Evolutionary conservation across 2,888 invertebrate genomes (phyloP).

Genomic region (Hirtodrosophila histrioides): DNA sequence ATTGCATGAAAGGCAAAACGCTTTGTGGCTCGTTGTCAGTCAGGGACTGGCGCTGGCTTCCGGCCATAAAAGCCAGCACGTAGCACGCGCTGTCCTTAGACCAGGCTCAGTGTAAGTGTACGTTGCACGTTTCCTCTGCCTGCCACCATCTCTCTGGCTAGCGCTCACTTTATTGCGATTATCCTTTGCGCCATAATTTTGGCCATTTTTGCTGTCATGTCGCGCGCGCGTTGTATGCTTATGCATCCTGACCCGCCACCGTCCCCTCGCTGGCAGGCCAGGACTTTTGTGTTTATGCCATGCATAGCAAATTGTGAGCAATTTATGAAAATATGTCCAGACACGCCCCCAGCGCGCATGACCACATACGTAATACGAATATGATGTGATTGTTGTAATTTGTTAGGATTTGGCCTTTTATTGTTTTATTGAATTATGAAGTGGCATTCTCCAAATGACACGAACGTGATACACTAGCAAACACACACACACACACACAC

Average conservation of each 20-base stretch:
- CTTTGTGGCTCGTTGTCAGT: conserved; percentile 4
- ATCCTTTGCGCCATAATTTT: conserved; percentile 72
- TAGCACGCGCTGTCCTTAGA: conserved; percentile 33
- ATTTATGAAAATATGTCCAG: conserved; percentile 74
- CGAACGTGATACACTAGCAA: conserved; percentile 66
- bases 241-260: conserved; percentile 34
- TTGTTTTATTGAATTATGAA: conserved; percentile 83
- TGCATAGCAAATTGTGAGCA: conserved; percentile 76
- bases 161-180: conserved; percentile 55
- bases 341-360: conserved; percentile 18
- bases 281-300: conserved; percentile 52
- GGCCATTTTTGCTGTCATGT: conserved; percentile 54
- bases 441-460: conserved; percentile 77
- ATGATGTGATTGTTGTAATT: conserved; percentile 77
- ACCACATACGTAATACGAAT: conserved; percentile 30
- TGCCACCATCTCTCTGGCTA: background rate
- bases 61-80: conserved; percentile 38
- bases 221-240: conserved; percentile 35
- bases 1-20: conserved; percentile 15
- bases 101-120: conserved; percentile 17
- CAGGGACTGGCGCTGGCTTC: background rate
- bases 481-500: background rate
- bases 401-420: conserved; percentile 75
- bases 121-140: conserved; percentile 13
- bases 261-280: conserved; percentile 8